Percentiles rank a stretch among this genome's conserved stretches.
phyloP scores from a whole-genome alignment of 2,113 vertebrate species.

The Anarrhichthys ocellatus region DNA sequence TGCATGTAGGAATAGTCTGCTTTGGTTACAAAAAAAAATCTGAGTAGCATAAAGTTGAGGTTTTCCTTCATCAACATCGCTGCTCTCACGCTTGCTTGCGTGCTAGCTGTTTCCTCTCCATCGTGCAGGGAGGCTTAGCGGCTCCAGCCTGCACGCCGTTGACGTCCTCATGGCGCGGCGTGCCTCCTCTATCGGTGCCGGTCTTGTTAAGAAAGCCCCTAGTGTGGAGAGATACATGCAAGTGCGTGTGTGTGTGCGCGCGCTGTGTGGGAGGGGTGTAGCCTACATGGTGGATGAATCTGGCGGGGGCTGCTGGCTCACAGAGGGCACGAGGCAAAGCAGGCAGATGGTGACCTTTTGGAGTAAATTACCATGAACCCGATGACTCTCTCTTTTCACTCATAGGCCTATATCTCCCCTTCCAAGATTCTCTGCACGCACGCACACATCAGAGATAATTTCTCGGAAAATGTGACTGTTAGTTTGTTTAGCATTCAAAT shows the following conservation, averaged over 20 bases:
- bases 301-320: constrained; percentile 41
- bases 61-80: background rate
- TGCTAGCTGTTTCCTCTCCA: background rate
- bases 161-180: constrained; percentile 27
- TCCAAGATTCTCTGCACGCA: background rate
- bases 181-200: constrained; percentile 22
- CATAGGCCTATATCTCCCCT: background rate
- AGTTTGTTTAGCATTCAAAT: background rate
- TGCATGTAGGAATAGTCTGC: background rate
- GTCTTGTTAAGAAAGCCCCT: constrained; percentile 24
- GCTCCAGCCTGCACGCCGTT: constrained; percentile 29
- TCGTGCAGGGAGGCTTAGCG: constrained; percentile 38
- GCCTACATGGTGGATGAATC: constrained; percentile 25
- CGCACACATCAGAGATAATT: background rate
- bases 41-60: background rate
- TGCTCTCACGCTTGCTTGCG: background rate
- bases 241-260: background rate
- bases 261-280: background rate
- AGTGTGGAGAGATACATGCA: constrained; percentile 12
- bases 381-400: constrained; percentile 56
- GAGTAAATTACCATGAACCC: constrained; percentile 80
- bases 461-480: background rate
- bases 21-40: background rate
- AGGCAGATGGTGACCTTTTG: constrained; percentile 85
- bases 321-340: constrained; percentile 58